Conservation (phyloP, 2,888 invertebrate genomes). For the Chymomyza fuscimana region DNA sequence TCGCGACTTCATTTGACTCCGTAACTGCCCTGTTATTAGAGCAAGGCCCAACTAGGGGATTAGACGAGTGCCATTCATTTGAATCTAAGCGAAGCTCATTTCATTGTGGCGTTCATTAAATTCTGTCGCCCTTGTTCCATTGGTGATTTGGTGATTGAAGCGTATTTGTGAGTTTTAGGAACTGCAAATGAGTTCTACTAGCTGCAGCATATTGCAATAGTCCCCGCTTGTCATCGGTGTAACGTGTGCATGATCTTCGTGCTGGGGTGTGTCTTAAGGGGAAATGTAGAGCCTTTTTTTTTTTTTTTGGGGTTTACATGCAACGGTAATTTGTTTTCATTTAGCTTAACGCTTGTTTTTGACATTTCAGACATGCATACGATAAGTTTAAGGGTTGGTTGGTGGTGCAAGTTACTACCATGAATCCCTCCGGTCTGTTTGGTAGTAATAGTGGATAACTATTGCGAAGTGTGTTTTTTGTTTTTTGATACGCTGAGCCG, state of each 20-base stretch:
- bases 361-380: conserved; percentile 70
- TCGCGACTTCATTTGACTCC: conserved; percentile 67
- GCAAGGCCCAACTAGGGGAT: background rate
- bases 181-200: background rate
- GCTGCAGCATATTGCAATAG: conserved; percentile 56
- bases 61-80: conserved; percentile 29
- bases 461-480: conserved; percentile 37
- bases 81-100: conserved; percentile 43
- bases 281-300: conserved; percentile 17
- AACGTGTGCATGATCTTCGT: conserved; percentile 12
- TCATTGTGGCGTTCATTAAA: conserved; percentile 56
- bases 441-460: conserved; percentile 17
- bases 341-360: conserved; percentile 72
- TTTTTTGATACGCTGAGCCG: conserved; percentile 28
- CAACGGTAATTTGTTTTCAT: conserved; percentile 74
- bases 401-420: conserved; percentile 27
- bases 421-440: background rate
- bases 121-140: conserved; percentile 28
- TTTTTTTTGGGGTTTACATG: conserved; percentile 43
- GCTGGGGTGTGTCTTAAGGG: conserved; percentile 11
- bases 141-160: background rate
- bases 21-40: conserved; percentile 60
- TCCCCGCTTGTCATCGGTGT: conserved; percentile 22
- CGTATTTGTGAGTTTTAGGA: background rate
- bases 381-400: conserved; percentile 50